These are phyloP conservation scores for Oreochromis tanganicae DNA, from an alignment of 2,113 vertebrate genomes.

Conservation along the genomic window DNA sequence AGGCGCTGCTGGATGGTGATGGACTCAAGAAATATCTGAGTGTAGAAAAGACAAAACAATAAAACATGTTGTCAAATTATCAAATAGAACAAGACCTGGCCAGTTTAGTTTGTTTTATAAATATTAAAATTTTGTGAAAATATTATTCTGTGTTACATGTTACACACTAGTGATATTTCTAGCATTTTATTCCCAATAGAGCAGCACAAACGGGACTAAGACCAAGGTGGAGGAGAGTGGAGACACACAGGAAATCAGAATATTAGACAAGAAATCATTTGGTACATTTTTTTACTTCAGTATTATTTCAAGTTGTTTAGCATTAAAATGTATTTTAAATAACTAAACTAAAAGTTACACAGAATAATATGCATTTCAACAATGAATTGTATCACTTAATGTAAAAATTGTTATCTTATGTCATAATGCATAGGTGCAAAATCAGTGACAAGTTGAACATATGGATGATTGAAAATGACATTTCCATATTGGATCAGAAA, in stretches of 20 bases:
- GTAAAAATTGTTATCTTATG: accelerated
- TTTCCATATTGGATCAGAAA: not conserved
- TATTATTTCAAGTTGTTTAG: not conserved
- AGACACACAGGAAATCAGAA: not conserved
- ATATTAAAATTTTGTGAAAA: not conserved
- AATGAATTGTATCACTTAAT: not conserved
- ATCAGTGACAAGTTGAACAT: not conserved
- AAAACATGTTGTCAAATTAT: accelerated
- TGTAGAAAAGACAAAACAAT: accelerated
- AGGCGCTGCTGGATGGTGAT: accelerated
- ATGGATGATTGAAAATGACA: not conserved
- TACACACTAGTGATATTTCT: not conserved
- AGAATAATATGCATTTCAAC: not conserved
- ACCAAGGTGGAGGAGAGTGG: not conserved
- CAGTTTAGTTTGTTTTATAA: accelerated
- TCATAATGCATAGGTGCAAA: accelerated
- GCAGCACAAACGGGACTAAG: not conserved
- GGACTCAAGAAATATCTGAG: accelerated
- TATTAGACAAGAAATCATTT: not conserved
- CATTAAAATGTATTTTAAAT: not conserved
- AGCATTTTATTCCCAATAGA: not conserved
- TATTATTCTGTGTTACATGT: not conserved
- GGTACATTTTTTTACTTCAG: accelerated
- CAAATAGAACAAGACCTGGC: not conserved
- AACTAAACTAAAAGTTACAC: accelerated